These are phyloP conservation scores for Rachycentron canadum DNA, from an alignment of 2,797 vertebrate genomes.

Conservation along the genomic window DNA sequence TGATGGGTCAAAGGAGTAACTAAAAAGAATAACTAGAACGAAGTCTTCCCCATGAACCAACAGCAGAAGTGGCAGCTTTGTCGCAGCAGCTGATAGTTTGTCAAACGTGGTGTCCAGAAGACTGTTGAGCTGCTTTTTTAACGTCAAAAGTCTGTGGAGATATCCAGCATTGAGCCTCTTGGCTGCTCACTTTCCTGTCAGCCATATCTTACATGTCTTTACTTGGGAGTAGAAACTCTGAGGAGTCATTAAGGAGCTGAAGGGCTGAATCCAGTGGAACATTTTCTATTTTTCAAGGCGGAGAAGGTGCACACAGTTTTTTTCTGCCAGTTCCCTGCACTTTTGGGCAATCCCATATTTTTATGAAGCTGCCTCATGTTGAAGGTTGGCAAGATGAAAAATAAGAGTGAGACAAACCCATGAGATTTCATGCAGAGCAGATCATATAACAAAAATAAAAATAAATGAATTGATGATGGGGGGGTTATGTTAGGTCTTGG, in stretches of 20 bases:
- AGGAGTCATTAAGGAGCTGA: slow-evolving; percentile 3
- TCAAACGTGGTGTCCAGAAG: background rate
- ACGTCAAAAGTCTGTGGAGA: background rate
- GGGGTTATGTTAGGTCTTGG: background rate
- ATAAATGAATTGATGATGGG: background rate
- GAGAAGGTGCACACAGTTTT: background rate
- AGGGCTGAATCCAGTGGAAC: background rate
- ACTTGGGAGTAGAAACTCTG: background rate
- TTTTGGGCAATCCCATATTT: background rate
- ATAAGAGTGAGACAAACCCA: background rate
- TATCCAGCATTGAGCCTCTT: background rate
- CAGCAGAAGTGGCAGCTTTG: background rate
- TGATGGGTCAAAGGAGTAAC: background rate
- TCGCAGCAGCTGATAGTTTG: background rate
- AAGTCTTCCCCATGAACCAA: background rate
- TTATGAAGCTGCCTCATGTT: background rate
- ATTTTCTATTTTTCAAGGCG: slow-evolving; percentile 6
- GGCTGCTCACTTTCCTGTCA: background rate
- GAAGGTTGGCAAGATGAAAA: background rate
- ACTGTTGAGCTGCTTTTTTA: background rate
- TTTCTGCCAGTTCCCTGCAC: background rate
- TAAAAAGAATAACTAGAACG: background rate
- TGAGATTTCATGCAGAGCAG: background rate
- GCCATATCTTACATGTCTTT: background rate
- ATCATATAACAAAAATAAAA: background rate